Conservation (phyloP, 2,113 vertebrate genomes). For the Passerina amoena region DNA sequence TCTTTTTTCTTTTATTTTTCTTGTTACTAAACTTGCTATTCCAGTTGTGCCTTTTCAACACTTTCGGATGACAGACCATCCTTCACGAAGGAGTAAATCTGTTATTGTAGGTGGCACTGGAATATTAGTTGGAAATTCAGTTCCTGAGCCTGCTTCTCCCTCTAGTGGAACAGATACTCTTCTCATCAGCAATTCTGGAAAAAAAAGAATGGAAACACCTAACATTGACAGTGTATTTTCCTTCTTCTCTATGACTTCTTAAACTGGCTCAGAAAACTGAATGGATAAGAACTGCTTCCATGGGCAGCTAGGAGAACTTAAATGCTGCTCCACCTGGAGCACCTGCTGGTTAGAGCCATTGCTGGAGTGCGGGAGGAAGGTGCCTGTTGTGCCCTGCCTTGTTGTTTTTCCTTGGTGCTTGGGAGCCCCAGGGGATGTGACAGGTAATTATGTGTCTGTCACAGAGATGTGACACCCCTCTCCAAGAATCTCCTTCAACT, state of each 20-base stretch:
- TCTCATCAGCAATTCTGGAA: background rate
- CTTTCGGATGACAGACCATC: background rate
- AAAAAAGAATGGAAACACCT: background rate
- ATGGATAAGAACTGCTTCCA: background rate
- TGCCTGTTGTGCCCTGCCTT: background rate
- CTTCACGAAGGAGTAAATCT: accelerated
- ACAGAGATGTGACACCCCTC: background rate
- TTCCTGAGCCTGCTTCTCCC: slow-evolving; percentile 48
- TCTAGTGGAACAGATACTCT: slow-evolving; percentile 45
- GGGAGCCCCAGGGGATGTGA: background rate
- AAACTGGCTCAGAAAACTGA: background rate
- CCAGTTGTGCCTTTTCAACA: background rate
- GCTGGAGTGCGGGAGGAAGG: background rate
- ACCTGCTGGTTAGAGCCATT: background rate
- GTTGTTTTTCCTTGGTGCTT: background rate
- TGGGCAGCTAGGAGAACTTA: background rate
- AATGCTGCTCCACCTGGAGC: background rate
- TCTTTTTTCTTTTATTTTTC: accelerated
- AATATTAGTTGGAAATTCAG: background rate
- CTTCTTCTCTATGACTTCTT: background rate
- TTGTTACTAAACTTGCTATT: background rate
- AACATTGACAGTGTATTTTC: background rate
- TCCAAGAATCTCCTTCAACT: background rate
- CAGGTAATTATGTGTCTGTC: background rate
- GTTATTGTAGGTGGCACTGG: background rate